Evolutionary conservation across 2,113 vertebrate genomes (phyloP), one percentile per base, ranked within the genome.

Genomic region (Pomatorhinus ruficollis): DNA sequence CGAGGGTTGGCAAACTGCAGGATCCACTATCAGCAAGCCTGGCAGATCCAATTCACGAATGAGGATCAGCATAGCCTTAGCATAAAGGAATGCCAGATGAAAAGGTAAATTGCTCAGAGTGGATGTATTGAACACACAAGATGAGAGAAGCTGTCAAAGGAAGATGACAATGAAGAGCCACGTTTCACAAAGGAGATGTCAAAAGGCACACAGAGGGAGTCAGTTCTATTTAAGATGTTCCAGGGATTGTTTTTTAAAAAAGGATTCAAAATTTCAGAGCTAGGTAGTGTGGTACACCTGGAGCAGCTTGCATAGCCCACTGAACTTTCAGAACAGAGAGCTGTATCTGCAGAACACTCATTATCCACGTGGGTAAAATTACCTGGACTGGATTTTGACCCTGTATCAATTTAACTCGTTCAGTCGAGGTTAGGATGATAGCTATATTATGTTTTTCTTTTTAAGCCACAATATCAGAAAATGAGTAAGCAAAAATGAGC

Each of bases 121-220:
- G 2, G 75, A 76, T 92, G 76, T 83, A 50, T 44, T 88, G 87
- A 93, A 96, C 5, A 12, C 8, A 85, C 2, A 20, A 83, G 91
- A 93, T 94, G 66, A 94, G 93, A 96, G 75, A 76, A 91, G 42
- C 83, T 97, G 89, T 91, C 78, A 93, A 83, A 91, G 47, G 69
- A 75, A 54, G 70, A 87, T 71, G 88, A 93, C 84, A 95, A 54
- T 68, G 85, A 95, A 89, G 79, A 86, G 59, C 52, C 57, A 69
- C 13, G 4, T 68, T 74, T 90, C 63, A 77, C 71, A 66, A 77
- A 78, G 47, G 72, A 54, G 64, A 61, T 96, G 68, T 93, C 88
- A 94, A 82, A 78, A 92, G 84, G 63, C 68, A 60, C 56, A 42
- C 1, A 12, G 69, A 88, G 42, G 74, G 27, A 83, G 35, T 85